A percentile compares a stretch with the other conserved stretches of the same genome.
These are phyloP conservation scores for Sebastes matsubarae DNA, from an alignment of 2,797 vertebrate species.

Conservation along the genomic window DNA sequence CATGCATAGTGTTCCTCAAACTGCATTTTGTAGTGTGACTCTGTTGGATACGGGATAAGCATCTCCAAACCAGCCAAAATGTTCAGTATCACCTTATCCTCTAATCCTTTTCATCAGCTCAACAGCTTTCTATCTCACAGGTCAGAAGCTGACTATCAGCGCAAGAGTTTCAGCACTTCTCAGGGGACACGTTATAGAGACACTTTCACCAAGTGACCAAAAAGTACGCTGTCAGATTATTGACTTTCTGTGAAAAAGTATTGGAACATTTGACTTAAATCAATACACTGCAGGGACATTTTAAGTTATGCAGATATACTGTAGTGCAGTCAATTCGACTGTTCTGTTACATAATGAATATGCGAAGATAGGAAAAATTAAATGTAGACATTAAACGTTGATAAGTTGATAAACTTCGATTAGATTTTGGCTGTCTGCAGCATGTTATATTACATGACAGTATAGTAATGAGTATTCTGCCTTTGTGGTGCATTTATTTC, in stretches of 20 bases:
- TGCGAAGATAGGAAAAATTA: not conserved
- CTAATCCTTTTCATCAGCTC: constrained; percentile 10
- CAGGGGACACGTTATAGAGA: not conserved
- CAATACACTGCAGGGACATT: not conserved
- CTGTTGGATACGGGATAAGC: constrained; percentile 8
- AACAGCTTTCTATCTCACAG: not conserved
- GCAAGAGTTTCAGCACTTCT: constrained; percentile 1
- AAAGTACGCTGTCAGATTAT: not conserved
- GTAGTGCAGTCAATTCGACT: not conserved
- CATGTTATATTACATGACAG: not conserved
- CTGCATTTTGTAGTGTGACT: constrained; percentile 2
- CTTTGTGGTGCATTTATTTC: not conserved
- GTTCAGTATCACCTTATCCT: constrained; percentile 8
- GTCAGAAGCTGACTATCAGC: constrained; percentile 1
- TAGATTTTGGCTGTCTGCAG: not conserved
- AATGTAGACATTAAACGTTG: not conserved
- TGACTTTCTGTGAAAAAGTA: not conserved
- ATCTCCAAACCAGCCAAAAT: not conserved
- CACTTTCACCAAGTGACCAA: not conserved
- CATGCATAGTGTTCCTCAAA: not conserved
- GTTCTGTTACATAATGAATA: not conserved
- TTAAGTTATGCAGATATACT: not conserved
- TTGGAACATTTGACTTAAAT: not conserved
- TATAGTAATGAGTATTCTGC: not conserved
- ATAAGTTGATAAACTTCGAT: not conserved